phyloP scores from a whole-genome alignment of 2,888 invertebrate species.

The Podabrus alpinus region DNA sequence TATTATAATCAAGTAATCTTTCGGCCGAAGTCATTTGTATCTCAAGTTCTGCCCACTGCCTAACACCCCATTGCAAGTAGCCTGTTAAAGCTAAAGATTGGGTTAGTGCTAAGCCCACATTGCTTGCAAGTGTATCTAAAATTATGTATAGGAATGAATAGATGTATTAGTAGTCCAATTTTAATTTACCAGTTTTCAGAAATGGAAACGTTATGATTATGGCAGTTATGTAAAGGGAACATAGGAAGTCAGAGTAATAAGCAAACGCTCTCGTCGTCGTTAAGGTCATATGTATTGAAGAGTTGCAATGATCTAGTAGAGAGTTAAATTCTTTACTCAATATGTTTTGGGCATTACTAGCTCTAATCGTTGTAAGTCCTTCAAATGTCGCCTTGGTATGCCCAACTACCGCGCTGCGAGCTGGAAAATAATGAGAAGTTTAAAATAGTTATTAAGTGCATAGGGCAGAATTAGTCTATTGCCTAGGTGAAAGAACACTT shows the following conservation, averaged over 20 bases:
- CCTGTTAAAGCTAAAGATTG: constrained; percentile 80
- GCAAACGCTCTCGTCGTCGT: constrained; percentile 37
- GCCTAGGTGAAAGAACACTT: too few relatives aligned
- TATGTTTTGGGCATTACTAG: constrained; percentile 44
- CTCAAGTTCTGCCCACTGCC: constrained; percentile 83
- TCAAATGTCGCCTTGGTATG: constrained; percentile 50
- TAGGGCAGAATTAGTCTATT: too few relatives aligned
- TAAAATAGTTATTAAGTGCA: too few relatives aligned
- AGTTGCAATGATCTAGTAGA: constrained; percentile 48
- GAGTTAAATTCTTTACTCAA: constrained; percentile 46
- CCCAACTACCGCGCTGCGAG: constrained; percentile 50
- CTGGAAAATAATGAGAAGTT: constrained; percentile 37
- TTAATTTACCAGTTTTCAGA: neutral
- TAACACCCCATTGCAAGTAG: constrained; percentile 64
- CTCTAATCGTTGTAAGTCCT: constrained; percentile 48
- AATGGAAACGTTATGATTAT: neutral
- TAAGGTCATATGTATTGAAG: constrained; percentile 45
- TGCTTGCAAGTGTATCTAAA: constrained; percentile 66
- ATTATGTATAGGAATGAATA: constrained; percentile 10
- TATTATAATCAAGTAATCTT: constrained; percentile 61
- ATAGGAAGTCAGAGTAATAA: neutral
- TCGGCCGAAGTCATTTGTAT: constrained; percentile 91
- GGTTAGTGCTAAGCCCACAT: constrained; percentile 80
- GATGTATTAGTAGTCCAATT: neutral
- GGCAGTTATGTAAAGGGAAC: neutral